Conservation (phyloP, 2,888 invertebrate species). For the Scaptodrosophila latifasciaeformis region DNA sequence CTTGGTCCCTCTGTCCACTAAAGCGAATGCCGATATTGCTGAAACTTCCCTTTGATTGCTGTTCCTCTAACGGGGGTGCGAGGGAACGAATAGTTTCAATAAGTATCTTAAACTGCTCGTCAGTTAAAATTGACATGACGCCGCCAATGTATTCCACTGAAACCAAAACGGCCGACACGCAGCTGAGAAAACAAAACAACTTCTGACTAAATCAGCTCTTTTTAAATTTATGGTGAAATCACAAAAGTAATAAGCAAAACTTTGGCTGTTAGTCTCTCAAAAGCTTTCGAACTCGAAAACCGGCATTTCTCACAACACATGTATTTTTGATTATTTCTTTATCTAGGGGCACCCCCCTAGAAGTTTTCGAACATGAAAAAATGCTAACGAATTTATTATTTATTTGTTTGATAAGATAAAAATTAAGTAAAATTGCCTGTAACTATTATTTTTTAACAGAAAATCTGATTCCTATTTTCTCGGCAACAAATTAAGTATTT, state of each 20-base stretch:
- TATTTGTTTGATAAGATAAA: not conserved
- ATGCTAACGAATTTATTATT: not conserved
- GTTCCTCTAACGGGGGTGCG: constrained; percentile 35
- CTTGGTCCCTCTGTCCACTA: constrained; percentile 69
- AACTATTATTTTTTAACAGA: not conserved
- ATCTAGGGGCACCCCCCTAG: no score
- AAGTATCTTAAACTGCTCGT: constrained; percentile 64
- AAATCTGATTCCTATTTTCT: no score
- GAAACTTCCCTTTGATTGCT: constrained; percentile 67
- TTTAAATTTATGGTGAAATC: constrained; percentile 1
- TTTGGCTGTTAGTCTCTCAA: not conserved
- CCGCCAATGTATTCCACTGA: no score
- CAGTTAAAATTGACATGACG: constrained; percentile 35
- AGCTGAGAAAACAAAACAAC: constrained; percentile 12
- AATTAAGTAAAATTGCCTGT: not conserved
- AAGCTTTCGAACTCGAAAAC: constrained; percentile 4
- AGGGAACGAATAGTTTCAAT: constrained; percentile 61
- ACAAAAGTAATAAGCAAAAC: not conserved
- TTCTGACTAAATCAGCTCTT: not conserved
- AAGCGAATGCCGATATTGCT: constrained; percentile 63
- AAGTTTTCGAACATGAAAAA: not conserved
- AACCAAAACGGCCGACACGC: no score
- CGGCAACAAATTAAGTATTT: no score
- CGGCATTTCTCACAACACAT: not conserved
- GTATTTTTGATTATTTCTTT: not conserved